Evolutionary conservation across 2,113 vertebrate species (phyloP).

Genomic region (Anas platyrhynchos): DNA sequence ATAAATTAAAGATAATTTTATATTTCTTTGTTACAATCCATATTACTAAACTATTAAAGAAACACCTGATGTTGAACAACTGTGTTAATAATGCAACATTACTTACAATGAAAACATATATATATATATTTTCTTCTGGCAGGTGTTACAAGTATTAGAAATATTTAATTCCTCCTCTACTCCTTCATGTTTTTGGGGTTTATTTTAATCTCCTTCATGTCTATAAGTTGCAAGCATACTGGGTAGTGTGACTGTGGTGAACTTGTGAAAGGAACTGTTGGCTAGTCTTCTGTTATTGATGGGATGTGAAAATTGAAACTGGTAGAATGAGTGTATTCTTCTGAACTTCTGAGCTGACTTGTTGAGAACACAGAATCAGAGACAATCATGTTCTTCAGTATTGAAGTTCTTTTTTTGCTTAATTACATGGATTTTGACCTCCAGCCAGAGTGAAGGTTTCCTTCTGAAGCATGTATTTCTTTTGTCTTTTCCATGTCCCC

Average conservation of each 20-base stretch:
- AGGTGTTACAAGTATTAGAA: background rate
- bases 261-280: background rate
- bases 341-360: background rate
- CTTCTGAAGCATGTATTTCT: background rate
- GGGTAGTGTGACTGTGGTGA: background rate
- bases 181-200: background rate
- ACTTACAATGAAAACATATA: background rate
- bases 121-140: background rate
- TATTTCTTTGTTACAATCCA: background rate
- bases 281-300: background rate
- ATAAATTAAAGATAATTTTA: background rate
- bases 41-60: background rate
- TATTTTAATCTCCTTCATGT: background rate
- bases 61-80: background rate
- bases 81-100: background rate
- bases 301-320: background rate
- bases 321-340: background rate
- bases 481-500: background rate
- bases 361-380: background rate
- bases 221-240: background rate
- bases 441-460: background rate
- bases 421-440: background rate
- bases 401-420: background rate
- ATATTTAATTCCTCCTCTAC: background rate
- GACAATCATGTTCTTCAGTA: background rate